Evolutionary conservation across 2,113 vertebrate genomes (phyloP).

Genomic region (Gnathonemus longibarbis): DNA sequence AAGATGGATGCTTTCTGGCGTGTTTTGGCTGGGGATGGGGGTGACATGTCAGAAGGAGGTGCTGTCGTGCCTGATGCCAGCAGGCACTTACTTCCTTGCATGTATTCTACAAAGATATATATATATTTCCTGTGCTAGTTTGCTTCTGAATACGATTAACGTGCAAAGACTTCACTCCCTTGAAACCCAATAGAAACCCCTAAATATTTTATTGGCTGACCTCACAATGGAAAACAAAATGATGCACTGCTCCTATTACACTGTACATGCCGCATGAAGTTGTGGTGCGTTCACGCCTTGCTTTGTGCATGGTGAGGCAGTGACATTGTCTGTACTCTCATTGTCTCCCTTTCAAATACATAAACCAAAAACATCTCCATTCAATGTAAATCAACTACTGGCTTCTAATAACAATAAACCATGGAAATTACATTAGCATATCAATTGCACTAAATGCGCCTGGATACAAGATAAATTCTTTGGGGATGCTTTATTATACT

Average conservation of each 20-base stretch:
- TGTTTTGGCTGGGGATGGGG: background rate
- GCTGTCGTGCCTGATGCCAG: background rate
- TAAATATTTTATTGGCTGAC: background rate
- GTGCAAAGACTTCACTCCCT: background rate
- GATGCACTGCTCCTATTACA: background rate
- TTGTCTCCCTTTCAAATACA: background rate
- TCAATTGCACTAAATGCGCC: constrained; percentile 4
- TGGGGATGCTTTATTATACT: background rate
- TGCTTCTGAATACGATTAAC: background rate
- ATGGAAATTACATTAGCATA: constrained; percentile 12
- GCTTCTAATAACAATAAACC: background rate
- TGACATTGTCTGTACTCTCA: background rate
- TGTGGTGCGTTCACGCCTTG: background rate
- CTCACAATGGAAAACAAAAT: background rate
- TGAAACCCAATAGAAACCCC: background rate
- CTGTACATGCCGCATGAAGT: background rate
- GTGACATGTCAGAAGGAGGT: background rate
- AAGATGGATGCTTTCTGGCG: background rate
- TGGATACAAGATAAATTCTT: background rate
- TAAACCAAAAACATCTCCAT: background rate
- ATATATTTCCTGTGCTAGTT: background rate
- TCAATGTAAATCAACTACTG: background rate
- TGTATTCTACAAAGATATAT: background rate
- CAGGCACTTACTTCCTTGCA: background rate
- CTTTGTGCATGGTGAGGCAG: background rate